Conservation (phyloP, 2,797 vertebrate species). For the Perodicticus potto region DNA sequence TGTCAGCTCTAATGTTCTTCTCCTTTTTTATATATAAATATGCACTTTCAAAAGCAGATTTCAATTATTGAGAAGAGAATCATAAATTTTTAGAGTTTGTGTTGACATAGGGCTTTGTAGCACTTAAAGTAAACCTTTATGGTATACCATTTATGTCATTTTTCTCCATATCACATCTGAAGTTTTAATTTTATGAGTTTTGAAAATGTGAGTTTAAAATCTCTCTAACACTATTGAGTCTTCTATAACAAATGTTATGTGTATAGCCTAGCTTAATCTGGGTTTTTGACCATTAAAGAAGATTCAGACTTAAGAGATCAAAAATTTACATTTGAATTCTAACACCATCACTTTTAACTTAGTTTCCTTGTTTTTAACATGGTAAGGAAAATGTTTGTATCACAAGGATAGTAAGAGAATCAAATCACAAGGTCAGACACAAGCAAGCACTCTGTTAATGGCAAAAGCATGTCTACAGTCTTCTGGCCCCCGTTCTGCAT, state of each 20-base stretch:
- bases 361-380: constrained; percentile 39
- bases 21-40: constrained; percentile 87
- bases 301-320: not conserved
- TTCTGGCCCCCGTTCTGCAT: not conserved
- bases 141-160: constrained; percentile 13
- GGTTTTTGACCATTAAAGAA: not conserved
- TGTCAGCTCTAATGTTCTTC: constrained; percentile 85
- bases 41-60: constrained; percentile 86
- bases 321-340: not conserved
- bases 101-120: constrained; percentile 61
- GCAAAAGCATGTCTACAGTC: not conserved
- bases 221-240: constrained; percentile 30
- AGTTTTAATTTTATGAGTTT: constrained; percentile 42
- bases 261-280: not conserved
- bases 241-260: constrained; percentile 36
- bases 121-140: constrained; percentile 69
- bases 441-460: not conserved
- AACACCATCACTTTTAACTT: not conserved
- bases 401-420: not conserved
- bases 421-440: not conserved
- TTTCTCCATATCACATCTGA: constrained; percentile 10
- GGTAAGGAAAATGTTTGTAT: not conserved
- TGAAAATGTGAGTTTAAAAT: not conserved
- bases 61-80: constrained; percentile 81
- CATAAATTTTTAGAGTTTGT: constrained; percentile 72